Conservation (phyloP, 2,888 invertebrate genomes). For the Apodemia hepburni region DNA sequence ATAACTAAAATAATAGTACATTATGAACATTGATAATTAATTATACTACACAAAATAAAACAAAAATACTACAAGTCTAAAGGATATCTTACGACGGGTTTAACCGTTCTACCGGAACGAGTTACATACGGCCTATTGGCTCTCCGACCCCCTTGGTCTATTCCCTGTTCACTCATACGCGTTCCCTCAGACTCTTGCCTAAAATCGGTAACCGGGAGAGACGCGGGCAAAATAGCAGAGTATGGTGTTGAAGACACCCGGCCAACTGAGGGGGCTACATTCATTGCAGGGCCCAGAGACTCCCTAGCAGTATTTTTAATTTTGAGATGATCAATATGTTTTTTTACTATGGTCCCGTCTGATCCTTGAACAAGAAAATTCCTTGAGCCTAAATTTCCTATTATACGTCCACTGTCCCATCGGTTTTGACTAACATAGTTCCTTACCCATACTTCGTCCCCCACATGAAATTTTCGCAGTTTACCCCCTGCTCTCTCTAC, state of each 20-base stretch:
- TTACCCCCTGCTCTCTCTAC: neutral
- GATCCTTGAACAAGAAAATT: neutral
- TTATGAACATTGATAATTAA: too few species aligned
- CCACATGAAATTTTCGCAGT: neutral
- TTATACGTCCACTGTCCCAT: too few species aligned
- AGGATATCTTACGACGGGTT: neutral
- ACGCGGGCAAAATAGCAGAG: neutral
- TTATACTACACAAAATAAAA: too few species aligned
- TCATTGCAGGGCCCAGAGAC: neutral
- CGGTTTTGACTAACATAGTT: too few species aligned
- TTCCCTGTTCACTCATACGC: neutral
- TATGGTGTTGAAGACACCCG: neutral
- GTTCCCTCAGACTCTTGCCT: neutral
- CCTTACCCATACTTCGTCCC: too few species aligned
- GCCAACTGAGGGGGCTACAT: neutral
- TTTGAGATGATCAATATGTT: neutral
- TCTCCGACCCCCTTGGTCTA: too few species aligned
- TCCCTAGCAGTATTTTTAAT: neutral
- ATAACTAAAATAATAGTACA: too few species aligned
- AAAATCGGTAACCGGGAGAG: neutral
- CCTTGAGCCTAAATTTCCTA: neutral
- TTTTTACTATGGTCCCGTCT: neutral
- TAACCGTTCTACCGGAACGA: neutral
- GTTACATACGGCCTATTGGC: neutral
- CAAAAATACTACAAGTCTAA: too few species aligned